Percentiles rank a stretch among this genome's conserved stretches.
Conservation (phyloP, 2,888 invertebrate genomes). For the Drosophila paracracens region DNA sequence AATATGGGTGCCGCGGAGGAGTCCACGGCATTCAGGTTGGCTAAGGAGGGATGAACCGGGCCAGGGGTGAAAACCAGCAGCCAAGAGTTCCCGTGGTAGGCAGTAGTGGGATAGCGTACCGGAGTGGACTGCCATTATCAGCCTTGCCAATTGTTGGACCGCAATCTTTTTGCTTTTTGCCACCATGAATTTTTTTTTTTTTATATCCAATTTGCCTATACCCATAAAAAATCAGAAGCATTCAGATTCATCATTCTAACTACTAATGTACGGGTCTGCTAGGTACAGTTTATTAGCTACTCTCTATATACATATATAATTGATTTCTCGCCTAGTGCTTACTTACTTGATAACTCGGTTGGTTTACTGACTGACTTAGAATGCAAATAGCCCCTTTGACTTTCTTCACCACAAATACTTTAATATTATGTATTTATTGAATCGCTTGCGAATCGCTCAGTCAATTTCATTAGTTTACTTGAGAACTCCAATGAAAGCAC, state of each 20-base stretch:
- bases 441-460: neutral
- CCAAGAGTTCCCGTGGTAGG: slow-evolving; percentile 99
- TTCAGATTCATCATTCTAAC: neutral
- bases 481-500: neutral
- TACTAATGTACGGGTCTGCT: neutral
- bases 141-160: slow-evolving; percentile 94
- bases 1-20: slow-evolving; percentile 97
- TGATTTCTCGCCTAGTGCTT: neutral
- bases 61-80: slow-evolving; percentile 99
- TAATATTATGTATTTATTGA: neutral
- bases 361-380: neutral
- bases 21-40: slow-evolving; percentile 93
- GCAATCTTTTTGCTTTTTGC: neutral
- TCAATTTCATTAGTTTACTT: slow-evolving; percentile 9
- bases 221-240: neutral
- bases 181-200: neutral
- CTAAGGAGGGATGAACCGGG: slow-evolving; percentile 99
- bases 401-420: neutral
- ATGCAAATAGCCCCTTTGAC: neutral
- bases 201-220: neutral
- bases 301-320: neutral
- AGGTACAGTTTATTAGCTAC: neutral
- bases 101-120: slow-evolving; percentile 99
- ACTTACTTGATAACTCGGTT: neutral
- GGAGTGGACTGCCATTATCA: slow-evolving; percentile 95